Conservation (phyloP, 2,113 vertebrate species). For the Anoplopoma fimbria region DNA sequence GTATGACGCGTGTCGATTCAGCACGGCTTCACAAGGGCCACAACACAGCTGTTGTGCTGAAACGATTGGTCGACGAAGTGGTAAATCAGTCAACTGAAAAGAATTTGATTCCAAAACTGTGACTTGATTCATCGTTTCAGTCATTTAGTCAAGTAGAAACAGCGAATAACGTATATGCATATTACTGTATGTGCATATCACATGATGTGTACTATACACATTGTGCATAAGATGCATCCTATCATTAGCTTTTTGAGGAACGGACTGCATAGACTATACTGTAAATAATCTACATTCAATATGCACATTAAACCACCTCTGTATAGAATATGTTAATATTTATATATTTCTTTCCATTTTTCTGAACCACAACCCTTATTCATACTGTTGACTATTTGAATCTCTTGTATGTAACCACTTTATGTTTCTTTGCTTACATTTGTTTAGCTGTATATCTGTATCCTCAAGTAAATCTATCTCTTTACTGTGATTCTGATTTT, state of each 20-base stretch:
- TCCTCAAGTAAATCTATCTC: background rate
- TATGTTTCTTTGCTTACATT: background rate
- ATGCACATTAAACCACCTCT: background rate
- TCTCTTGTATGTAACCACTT: background rate
- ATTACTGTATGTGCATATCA: background rate
- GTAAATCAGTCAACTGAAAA: background rate
- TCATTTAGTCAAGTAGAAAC: background rate
- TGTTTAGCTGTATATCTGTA: background rate
- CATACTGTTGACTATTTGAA: background rate
- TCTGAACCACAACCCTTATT: background rate
- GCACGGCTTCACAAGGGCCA: background rate
- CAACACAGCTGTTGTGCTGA: background rate
- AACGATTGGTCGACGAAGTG: background rate
- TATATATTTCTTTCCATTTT: background rate
- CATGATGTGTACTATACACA: background rate
- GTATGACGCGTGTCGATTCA: background rate
- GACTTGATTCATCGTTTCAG: background rate
- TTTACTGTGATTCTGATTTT: background rate
- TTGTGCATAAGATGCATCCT: background rate
- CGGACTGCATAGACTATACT: background rate
- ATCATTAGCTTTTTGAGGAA: background rate
- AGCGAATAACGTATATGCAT: background rate
- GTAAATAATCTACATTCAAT: background rate
- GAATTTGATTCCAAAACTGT: background rate
- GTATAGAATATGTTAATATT: background rate